Percentiles rank a stretch among this genome's conserved stretches.
Conservation (phyloP, 2,113 vertebrate species). For the Athene noctua region DNA sequence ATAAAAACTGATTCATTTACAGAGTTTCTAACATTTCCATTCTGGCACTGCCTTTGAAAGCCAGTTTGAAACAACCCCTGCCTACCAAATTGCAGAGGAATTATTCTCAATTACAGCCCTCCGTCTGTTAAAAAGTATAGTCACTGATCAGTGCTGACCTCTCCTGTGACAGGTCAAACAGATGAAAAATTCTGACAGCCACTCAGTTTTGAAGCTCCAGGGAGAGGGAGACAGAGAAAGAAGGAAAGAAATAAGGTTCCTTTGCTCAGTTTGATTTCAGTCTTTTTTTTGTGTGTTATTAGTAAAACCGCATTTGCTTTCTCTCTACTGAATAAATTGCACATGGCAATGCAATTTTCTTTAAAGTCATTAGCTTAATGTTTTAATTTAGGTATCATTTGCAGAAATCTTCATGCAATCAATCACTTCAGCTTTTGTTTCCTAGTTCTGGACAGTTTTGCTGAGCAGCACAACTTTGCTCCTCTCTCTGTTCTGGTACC, state of each 20-base stretch:
- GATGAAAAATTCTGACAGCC: slow-evolving; percentile 73
- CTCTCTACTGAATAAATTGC: slow-evolving; percentile 46
- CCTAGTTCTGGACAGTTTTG: slow-evolving; percentile 23
- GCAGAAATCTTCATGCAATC: slow-evolving; percentile 50
- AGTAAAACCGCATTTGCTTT: slow-evolving; percentile 33
- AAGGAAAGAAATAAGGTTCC: neutral
- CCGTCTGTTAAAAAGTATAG: slow-evolving; percentile 73
- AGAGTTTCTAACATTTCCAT: slow-evolving; percentile 46
- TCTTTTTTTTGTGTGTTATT: neutral
- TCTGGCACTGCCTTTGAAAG: slow-evolving; percentile 61
- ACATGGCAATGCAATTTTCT: slow-evolving; percentile 67
- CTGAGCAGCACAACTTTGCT: slow-evolving; percentile 9
- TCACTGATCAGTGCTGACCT: slow-evolving; percentile 75
- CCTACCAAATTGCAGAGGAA: slow-evolving; percentile 77
- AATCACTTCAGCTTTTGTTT: slow-evolving; percentile 54
- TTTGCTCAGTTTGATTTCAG: slow-evolving; percentile 3
- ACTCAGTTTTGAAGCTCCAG: slow-evolving; percentile 57
- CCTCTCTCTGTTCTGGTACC: neutral
- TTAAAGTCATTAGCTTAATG: slow-evolving; percentile 66
- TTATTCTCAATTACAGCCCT: slow-evolving; percentile 81
- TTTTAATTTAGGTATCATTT: slow-evolving; percentile 72
- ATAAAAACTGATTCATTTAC: slow-evolving; percentile 57
- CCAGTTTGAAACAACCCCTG: slow-evolving; percentile 59
- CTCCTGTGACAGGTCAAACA: slow-evolving; percentile 70
- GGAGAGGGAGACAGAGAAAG: neutral